Base-by-base conservation (phyloP, 2,113 vertebrate genomes). In the Platycercus adscitus region DNA sequence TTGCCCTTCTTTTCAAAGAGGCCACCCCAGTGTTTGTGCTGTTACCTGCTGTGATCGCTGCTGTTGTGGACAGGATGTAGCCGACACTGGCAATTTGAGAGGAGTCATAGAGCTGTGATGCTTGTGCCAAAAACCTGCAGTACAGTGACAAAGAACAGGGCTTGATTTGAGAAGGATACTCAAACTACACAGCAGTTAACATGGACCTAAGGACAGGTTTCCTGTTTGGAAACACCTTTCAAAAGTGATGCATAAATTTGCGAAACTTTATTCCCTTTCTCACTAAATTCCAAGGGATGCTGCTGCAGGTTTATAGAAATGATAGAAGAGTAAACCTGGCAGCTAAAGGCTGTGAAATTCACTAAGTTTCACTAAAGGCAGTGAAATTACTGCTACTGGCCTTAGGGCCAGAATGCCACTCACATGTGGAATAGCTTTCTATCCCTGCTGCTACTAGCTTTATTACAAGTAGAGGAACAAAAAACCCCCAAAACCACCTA, bases 41-140 rank as follows among this genome's bases (percentile, higher is more conserved):
- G 96, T 98, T 98, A 99, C 99, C 99, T 96, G 99, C 99, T 55
- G 98, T 97, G 71, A 99, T 97, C 6, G 99, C 99, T 47, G 97
- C 94, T 2, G 91, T 93, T 9, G 99, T 99, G 85, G 99, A 99
- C 7, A 99, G 94, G 90, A 99, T 98, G 91, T 99, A 99, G 95
- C 99, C 99, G 28, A 99, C 55, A 6, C 99, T 98, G 91, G 99
- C 98, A 13, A 99, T 98, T 95, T 99, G 90, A n/a, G 98, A 99
- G 15, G 98, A 98, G 95, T 99, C 98, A 6, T 99, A 98, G 31
- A 99, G 97, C 93, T 98, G 98, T 3, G 98, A 99, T 16, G 99
- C 99, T 58, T 99, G 98, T 79, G 98, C 98, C 89, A 99, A 96
- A 97, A 99, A 99, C 66, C 99, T 99, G 94, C 73, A 95, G 81